A percentile compares a stretch with the other conserved stretches of the same genome.
These are phyloP conservation scores for Dasypolia templi DNA, from an alignment of 2,888 invertebrate genomes.

Conservation along the genomic window DNA sequence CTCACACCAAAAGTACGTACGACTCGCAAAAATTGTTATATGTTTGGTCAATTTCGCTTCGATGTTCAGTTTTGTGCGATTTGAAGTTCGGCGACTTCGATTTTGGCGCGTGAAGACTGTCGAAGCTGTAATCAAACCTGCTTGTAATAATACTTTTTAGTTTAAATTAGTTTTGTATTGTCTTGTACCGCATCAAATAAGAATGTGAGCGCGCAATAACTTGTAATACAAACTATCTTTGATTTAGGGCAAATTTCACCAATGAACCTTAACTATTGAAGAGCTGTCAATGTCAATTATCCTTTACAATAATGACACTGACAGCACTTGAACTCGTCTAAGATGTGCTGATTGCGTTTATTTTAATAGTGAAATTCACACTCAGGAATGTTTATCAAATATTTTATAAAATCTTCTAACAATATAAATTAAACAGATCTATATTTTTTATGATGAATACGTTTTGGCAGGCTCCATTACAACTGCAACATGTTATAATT, in stretches of 20 bases:
- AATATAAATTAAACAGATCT: constrained; percentile 27
- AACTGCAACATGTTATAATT: constrained; percentile 63
- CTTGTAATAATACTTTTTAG: constrained; percentile 29
- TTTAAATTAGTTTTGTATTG: constrained; percentile 33
- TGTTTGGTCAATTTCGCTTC: constrained; percentile 34
- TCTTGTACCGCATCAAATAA: constrained; percentile 36
- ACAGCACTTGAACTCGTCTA: neutral
- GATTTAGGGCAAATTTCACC: neutral
- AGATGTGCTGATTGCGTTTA: neutral
- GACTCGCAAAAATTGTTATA: constrained; percentile 47
- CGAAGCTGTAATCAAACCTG: constrained; percentile 60
- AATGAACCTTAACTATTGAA: neutral
- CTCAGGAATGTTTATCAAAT: constrained; percentile 37
- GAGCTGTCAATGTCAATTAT: neutral
- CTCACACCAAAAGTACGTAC: constrained; percentile 68
- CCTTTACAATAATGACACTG: neutral
- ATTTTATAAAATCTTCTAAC: constrained; percentile 38
- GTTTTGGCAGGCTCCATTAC: constrained; percentile 49
- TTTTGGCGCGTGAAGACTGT: constrained; percentile 54
- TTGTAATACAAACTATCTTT: constrained; percentile 18
- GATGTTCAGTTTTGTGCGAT: constrained; percentile 57
- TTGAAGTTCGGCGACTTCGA: constrained; percentile 37
- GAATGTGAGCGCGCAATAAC: constrained; percentile 26
- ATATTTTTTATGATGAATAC: constrained; percentile 6
- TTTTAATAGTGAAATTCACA: neutral